Conservation (phyloP, 2,888 invertebrate species). For the Zele albiditarsus region DNA sequence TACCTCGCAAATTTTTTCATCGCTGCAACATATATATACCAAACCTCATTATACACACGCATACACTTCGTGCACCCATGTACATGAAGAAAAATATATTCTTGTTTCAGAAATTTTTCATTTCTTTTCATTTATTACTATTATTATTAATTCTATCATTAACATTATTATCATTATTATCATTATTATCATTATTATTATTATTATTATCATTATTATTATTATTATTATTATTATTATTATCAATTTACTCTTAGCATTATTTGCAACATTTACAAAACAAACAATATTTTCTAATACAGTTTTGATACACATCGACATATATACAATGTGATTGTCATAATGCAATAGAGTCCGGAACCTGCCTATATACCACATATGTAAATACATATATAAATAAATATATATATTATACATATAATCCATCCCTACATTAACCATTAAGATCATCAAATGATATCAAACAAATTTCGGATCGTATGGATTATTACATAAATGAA, state of each 20-base stretch:
- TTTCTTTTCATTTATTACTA: constrained; percentile 31
- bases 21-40: constrained; percentile 56
- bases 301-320: constrained; percentile 26
- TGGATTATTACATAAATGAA: background rate
- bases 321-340: constrained; percentile 31
- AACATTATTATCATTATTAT: background rate
- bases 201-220: background rate
- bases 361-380: constrained; percentile 50
- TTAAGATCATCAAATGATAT: constrained; percentile 34
- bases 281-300: constrained; percentile 35
- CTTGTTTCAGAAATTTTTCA: constrained; percentile 40
- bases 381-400: constrained; percentile 42
- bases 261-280: background rate
- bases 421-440: constrained; percentile 29
- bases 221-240: background rate
- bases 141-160: background rate
- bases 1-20: constrained; percentile 66
- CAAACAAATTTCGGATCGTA: background rate
- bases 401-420: constrained; percentile 36
- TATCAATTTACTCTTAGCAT: background rate
- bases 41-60: constrained; percentile 56
- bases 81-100: constrained; percentile 44
- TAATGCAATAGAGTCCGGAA: constrained; percentile 54
- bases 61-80: constrained; percentile 43
- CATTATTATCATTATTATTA: background rate